Evolutionary conservation across 2,113 vertebrate species (phyloP), one percentile per base, ranked within the genome.

Genomic region (Oreotrochilus melanogaster): DNA sequence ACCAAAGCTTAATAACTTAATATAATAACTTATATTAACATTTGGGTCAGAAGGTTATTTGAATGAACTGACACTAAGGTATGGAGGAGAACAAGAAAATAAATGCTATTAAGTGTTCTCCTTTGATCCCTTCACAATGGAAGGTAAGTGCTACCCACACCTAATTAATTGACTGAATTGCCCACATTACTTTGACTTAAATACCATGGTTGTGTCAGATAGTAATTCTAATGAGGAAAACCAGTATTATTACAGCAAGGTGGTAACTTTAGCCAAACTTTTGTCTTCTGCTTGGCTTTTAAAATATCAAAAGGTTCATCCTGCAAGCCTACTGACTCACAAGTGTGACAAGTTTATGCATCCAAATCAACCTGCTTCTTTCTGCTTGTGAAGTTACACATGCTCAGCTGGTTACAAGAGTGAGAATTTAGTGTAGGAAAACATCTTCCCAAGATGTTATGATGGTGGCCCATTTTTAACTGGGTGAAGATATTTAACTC

Each of bases 161-260:
- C 74, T 85, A 78, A 89, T 88, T 85, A 82, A 96, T 71, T 92
- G 69, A 62, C 60, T 70, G 30, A 87, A 89, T 82, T 93, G 72
- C 33, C 76, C 76, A 95, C 47, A 14, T 27, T 31, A 35, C 78
- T 90, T 60, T 89, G 79, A 67, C 54, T 74, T 73, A 43, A 69
- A 54, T 45, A 60, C 27, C 13, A 8, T 7, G 12, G 57, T 51
- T 92, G 70, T n/a, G 12, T 64, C 70, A 79, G 70, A 57, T 4
- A 67, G 50, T 23, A 76, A 43, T 43, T 91, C 37, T 78, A 51
- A 67, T 54, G 61, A 71, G 53, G 39, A 84, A 81, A 78, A 74
- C 8, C 25, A 43, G 43, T 35, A 58, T 39, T 73, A 75, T 18
- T 61, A 57, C 72, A 14, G 19, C 35, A 76, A 37, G 21, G 51